Percentiles rank a stretch among this genome's conserved stretches.
phyloP scores from a whole-genome alignment of 2,888 invertebrate species.

The Sinotaia quadrata region DNA sequence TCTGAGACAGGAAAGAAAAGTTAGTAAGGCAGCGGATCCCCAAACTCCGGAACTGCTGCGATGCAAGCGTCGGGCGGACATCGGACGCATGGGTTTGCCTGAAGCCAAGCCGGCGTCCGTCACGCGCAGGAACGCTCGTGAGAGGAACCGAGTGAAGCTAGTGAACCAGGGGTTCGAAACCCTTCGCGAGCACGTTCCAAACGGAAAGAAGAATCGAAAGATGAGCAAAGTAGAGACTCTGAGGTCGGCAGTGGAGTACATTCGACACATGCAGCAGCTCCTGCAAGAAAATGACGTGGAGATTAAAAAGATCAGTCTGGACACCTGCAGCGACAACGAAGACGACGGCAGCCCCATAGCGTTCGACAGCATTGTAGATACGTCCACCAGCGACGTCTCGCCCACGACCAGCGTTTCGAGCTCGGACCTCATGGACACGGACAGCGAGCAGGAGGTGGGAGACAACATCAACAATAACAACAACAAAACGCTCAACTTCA shows the following conservation, averaged over 20 bases:
- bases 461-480: slow-evolving; percentile 17
- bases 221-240: slow-evolving; percentile 71
- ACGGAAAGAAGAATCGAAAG: slow-evolving; percentile 65
- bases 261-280: slow-evolving; percentile 51
- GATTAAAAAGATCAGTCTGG: not conserved
- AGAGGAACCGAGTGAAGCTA: slow-evolving; percentile 93
- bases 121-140: slow-evolving; percentile 92
- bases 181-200: slow-evolving; percentile 68
- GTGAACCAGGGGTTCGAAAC: slow-evolving; percentile 69
- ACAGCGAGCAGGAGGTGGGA: not conserved
- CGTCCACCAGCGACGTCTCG: not conserved
- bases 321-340: not conserved
- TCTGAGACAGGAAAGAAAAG: slow-evolving; percentile 42
- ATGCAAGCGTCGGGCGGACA: slow-evolving; percentile 65
- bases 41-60: slow-evolving; percentile 53
- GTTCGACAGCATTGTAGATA: not conserved
- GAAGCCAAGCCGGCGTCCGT: slow-evolving; percentile 79
- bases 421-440: not conserved
- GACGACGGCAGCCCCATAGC: not conserved
- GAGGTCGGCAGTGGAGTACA: slow-evolving; percentile 67
- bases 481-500: slow-evolving; percentile 8
- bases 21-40: slow-evolving; percentile 7
- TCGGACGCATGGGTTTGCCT: slow-evolving; percentile 60
- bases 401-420: no score
- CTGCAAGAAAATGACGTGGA: slow-evolving; percentile 19